Conservation (phyloP, 2,888 invertebrate genomes). For the Caenorhabditis sp. region DNA sequence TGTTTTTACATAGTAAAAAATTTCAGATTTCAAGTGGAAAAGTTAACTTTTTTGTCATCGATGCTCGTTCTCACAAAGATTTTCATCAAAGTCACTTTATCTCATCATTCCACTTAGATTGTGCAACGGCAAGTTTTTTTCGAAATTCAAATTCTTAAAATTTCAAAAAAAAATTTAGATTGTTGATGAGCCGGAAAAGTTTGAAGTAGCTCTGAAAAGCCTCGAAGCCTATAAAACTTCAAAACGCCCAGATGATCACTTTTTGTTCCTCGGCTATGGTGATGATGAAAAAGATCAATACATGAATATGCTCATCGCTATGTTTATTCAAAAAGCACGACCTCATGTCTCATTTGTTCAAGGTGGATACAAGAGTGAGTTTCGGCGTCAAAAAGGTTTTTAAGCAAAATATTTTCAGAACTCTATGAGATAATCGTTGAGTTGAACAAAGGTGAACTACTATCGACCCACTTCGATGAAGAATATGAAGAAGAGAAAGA, state of each 20-base stretch:
- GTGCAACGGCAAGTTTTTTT: constrained; percentile 79
- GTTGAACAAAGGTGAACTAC: constrained; percentile 22
- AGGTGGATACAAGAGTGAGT: constrained; percentile 82
- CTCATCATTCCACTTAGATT: constrained; percentile 96
- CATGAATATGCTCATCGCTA: constrained; percentile 96
- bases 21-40: constrained; percentile 33
- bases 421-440: constrained; percentile 20
- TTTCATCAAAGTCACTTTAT: constrained; percentile 95
- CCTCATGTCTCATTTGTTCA: constrained; percentile 89
- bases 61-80: constrained; percentile 93
- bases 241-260: constrained; percentile 80
- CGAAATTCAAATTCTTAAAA: neutral
- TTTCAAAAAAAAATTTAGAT: constrained; percentile 75
- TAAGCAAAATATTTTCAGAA: constrained; percentile 5
- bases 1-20: neutral
- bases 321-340: constrained; percentile 90
- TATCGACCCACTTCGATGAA: constrained; percentile 31
- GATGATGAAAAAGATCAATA: constrained; percentile 74
- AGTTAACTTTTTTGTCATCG: constrained; percentile 85
- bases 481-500: constrained; percentile 10
- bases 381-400: neutral
- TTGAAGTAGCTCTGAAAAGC: constrained; percentile 91
- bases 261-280: constrained; percentile 77
- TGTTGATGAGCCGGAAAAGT: constrained; percentile 93
- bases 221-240: constrained; percentile 81